Evolutionary conservation across 2,888 invertebrate species (phyloP).

Genomic region (Mylabris sibirica): DNA sequence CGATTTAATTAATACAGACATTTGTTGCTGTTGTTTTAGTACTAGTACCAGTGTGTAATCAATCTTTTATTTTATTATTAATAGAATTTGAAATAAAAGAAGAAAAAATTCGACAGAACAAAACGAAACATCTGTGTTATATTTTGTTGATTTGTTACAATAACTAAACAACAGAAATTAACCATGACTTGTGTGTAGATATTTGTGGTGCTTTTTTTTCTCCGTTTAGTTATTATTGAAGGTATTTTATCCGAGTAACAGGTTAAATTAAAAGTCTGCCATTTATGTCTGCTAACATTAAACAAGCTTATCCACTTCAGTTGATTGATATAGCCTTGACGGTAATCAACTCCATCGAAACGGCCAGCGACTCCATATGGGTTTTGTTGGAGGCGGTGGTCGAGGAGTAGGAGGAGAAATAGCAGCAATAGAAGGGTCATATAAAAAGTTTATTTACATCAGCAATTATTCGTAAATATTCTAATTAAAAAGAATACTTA

Average conservation of each 20-base stretch:
- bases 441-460: background rate
- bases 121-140: background rate
- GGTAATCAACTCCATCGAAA: slow-evolving; percentile 45
- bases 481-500: background rate
- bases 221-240: slow-evolving; percentile 21
- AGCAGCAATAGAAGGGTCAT: background rate
- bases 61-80: background rate
- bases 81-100: background rate
- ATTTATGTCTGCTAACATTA: slow-evolving; percentile 51
- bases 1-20: slow-evolving; percentile 27
- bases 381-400: background rate
- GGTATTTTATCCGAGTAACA: slow-evolving; percentile 34
- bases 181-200: slow-evolving; percentile 3
- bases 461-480: background rate
- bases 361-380: slow-evolving; percentile 41
- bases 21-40: background rate
- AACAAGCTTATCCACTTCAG: slow-evolving; percentile 58
- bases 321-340: slow-evolving; percentile 59
- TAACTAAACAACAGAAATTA: background rate
- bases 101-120: background rate
- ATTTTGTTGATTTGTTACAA: slow-evolving; percentile 1
- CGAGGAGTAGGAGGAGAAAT: background rate
- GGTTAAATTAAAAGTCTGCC: slow-evolving; percentile 49
- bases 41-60: background rate
- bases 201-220: background rate